Conservation (phyloP, 2,888 invertebrate genomes). For the Calameuta filiformis region DNA sequence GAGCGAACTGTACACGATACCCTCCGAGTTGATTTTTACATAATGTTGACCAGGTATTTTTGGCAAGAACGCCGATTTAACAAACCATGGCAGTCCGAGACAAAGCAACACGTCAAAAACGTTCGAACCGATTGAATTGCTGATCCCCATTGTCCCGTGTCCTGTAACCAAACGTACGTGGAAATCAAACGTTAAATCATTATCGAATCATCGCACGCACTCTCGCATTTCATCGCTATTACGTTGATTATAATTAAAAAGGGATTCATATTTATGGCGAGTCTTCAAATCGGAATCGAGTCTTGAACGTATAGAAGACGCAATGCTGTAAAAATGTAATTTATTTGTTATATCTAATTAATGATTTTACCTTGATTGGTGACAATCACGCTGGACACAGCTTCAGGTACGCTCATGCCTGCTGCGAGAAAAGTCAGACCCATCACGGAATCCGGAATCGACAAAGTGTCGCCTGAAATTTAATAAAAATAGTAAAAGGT, state of each 20-base stretch:
- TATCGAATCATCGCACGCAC: neutral
- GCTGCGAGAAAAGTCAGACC: conserved; percentile 87
- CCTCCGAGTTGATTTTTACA: conserved; percentile 80
- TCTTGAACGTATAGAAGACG: neutral
- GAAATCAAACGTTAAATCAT: conserved; percentile 10
- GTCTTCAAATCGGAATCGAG: neutral
- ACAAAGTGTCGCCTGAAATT: conserved; percentile 77
- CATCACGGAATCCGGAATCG: conserved; percentile 86
- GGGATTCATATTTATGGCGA: neutral
- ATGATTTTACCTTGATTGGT: conserved; percentile 76
- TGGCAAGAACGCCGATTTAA: conserved; percentile 76
- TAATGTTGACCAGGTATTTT: conserved; percentile 70
- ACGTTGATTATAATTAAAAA: neutral
- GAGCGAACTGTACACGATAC: conserved; percentile 80
- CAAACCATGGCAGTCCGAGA: conserved; percentile 82
- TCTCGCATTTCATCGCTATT: conserved; percentile 35
- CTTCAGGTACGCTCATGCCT: conserved; percentile 89
- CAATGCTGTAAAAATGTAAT: neutral
- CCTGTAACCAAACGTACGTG: conserved; percentile 67
- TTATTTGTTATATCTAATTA: neutral
- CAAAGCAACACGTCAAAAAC: conserved; percentile 84
- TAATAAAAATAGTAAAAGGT: neutral
- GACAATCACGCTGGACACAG: conserved; percentile 86
- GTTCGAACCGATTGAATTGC: conserved; percentile 85
- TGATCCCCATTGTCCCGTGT: conserved; percentile 81